These are phyloP conservation scores for Brachionus calyciflorus DNA, from an alignment of 1,140 invertebrate genomes.

Conservation along the genomic window DNA sequence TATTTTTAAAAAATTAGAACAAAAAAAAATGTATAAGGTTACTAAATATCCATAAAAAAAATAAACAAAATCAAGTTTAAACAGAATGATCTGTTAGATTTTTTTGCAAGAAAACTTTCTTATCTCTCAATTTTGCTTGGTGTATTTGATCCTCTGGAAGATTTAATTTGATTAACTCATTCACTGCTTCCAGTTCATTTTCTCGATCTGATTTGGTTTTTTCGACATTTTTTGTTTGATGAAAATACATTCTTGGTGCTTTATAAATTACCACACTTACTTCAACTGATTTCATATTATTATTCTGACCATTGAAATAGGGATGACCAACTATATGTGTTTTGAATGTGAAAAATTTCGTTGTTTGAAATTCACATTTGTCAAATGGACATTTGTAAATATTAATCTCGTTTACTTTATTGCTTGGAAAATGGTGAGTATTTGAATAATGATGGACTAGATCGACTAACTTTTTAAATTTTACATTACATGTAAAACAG, in stretches of 20 bases:
- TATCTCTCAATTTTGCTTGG: background rate
- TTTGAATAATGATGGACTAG: background rate
- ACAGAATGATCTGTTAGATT: background rate
- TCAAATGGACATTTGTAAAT: background rate
- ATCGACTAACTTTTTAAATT: conserved; percentile 13
- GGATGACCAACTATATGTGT: background rate
- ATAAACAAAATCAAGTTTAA: background rate
- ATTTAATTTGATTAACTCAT: background rate
- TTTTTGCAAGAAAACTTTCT: background rate
- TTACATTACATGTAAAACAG: background rate
- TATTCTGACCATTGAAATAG: conserved; percentile 5
- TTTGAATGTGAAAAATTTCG: background rate
- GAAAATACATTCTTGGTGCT: background rate
- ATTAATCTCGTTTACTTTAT: conserved; percentile 3
- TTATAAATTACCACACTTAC: background rate
- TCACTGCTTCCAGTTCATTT: background rate
- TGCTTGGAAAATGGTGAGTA: conserved; percentile 3
- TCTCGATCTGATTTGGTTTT: background rate
- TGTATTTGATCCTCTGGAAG: background rate
- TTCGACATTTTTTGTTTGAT: background rate
- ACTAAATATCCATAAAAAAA: background rate
- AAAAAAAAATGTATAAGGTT: no score
- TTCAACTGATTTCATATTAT: background rate
- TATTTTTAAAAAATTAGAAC: no score
- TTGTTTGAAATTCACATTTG: background rate